Percentiles rank a stretch among this genome's conserved stretches.
Conservation (phyloP, 1,140 invertebrate genomes). For the Pseudomyrmex pallidus region DNA sequence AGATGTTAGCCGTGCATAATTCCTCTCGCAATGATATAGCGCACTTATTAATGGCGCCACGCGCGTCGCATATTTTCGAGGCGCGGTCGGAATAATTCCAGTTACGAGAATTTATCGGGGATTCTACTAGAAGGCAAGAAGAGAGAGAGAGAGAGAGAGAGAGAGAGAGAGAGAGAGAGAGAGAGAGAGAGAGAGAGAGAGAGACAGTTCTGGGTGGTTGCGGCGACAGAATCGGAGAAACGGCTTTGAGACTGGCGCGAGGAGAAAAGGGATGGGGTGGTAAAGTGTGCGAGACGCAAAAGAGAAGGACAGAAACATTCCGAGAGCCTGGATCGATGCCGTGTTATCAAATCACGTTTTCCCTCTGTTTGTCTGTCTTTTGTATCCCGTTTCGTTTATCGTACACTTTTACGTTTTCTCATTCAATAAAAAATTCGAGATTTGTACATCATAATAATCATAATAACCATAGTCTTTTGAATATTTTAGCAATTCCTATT, state of each 20-base stretch:
- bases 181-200: slow-evolving; percentile 5
- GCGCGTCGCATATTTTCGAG: slow-evolving; percentile 67
- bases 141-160: too few species aligned
- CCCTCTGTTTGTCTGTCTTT: neutral
- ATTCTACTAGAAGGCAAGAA: slow-evolving; percentile 40
- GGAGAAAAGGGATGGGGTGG: neutral
- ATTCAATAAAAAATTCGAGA: slow-evolving; percentile 11
- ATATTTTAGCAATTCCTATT: neutral
- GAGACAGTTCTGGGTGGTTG: slow-evolving; percentile 53
- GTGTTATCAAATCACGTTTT: slow-evolving; percentile 74
- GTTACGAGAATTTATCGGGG: slow-evolving; percentile 67
- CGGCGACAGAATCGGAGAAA: slow-evolving; percentile 59
- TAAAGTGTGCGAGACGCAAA: slow-evolving; percentile 39
- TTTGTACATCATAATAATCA: slow-evolving; percentile 15
- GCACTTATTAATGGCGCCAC: slow-evolving; percentile 54
- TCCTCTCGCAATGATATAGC: slow-evolving; percentile 51
- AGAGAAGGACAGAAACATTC: slow-evolving; percentile 67
- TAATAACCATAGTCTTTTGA: slow-evolving; percentile 35
- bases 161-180: too few species aligned
- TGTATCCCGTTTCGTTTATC: too few species aligned
- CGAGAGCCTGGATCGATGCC: slow-evolving; percentile 72
- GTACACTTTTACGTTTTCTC: too few species aligned
- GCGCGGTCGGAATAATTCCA: slow-evolving; percentile 56
- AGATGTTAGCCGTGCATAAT: slow-evolving; percentile 51
- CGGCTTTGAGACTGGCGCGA: neutral